These are phyloP conservation scores for Leptodactylus fuscus DNA, from an alignment of 2,113 vertebrate species.

Conservation along the genomic window DNA sequence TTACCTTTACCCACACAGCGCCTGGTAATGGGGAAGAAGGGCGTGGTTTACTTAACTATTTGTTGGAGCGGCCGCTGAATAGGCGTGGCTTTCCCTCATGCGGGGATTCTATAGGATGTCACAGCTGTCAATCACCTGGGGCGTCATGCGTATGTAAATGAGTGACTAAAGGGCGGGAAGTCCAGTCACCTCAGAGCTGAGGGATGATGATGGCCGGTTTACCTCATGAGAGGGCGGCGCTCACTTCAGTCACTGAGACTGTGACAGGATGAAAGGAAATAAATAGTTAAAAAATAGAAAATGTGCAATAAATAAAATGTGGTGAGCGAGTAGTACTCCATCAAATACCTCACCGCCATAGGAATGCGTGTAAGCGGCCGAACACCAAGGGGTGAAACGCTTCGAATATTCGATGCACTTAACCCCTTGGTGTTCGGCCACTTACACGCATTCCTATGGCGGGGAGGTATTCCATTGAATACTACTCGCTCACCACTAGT, in stretches of 20 bases:
- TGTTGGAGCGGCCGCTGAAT: too few species aligned
- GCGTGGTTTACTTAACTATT: too few species aligned
- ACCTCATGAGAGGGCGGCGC: neutral
- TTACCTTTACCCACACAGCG: neutral
- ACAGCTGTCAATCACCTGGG: neutral
- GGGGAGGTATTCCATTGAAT: too few species aligned
- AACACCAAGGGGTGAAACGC: too few species aligned
- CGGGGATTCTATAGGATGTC: neutral
- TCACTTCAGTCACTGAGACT: neutral
- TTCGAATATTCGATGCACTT: too few species aligned
- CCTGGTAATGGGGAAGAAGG: neutral
- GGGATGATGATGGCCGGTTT: neutral
- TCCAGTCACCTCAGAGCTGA: neutral
- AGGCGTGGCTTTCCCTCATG: neutral
- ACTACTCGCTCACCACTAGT: too few species aligned
- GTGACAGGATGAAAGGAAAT: neutral
- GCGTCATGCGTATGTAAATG: neutral
- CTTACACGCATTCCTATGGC: too few species aligned
- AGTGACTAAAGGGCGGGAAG: constrained; percentile 5
- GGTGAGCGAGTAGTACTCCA: too few species aligned
- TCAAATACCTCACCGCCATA: too few species aligned
- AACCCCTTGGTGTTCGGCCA: too few species aligned
- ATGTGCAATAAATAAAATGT: too few species aligned
- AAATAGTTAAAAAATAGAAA: neutral
- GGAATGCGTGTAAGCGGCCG: too few species aligned